Conservation (phyloP, 2,797 vertebrate genomes). For the Chrysolophus pictus region DNA sequence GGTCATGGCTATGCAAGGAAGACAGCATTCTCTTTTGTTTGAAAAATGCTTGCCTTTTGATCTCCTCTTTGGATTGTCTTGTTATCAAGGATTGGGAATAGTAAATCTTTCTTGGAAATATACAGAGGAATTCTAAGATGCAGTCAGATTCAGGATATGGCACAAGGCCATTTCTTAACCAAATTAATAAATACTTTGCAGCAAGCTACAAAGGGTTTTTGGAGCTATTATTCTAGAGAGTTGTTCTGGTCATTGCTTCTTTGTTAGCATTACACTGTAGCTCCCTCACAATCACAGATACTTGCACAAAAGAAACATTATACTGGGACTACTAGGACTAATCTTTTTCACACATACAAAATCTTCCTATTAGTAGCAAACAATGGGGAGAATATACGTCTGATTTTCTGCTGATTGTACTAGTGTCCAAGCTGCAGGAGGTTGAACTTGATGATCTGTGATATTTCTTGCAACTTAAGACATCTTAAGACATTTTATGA, state of each 20-base stretch:
- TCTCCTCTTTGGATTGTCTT: background rate
- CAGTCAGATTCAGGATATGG: conserved; percentile 33
- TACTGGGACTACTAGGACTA: background rate
- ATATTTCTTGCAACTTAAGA: too few relatives aligned
- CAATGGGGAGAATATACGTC: background rate
- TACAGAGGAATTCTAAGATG: background rate
- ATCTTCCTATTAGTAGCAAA: conserved; percentile 30
- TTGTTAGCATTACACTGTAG: conserved; percentile 18
- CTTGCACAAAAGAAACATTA: conserved; percentile 37
- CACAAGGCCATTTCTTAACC: conserved; percentile 14
- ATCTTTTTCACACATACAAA: conserved; percentile 21
- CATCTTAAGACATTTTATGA: too few relatives aligned
- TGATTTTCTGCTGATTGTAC: background rate
- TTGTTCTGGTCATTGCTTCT: conserved; percentile 52
- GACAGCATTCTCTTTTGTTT: background rate
- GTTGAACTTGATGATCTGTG: too few relatives aligned
- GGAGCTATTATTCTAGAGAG: conserved; percentile 32
- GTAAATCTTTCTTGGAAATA: conserved; percentile 21
- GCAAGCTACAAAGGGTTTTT: conserved; percentile 25
- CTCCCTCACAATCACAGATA: conserved; percentile 15
- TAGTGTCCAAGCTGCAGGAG: background rate
- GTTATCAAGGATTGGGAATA: background rate
- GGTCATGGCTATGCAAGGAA: background rate
- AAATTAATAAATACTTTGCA: conserved; percentile 59
- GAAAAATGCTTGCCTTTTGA: conserved; percentile 16